Evolutionary conservation across 2,888 invertebrate genomes (phyloP), one percentile per base, ranked within the genome.

Genomic region (Drosophila infuscata): DNA sequence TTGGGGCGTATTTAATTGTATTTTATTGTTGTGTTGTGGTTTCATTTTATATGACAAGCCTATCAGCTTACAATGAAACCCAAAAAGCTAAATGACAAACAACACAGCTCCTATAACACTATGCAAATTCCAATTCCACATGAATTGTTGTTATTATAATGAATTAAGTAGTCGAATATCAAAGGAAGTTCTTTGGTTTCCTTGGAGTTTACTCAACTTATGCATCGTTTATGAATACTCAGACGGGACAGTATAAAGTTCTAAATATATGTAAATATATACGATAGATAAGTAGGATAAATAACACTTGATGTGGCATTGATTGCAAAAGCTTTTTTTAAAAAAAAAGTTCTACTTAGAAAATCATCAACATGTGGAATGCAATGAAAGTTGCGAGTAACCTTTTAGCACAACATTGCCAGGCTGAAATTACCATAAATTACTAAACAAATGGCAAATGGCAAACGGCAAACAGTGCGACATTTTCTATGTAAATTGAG

Each of bases 401-500:
- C 52, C 33, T 63, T 74, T 73, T 15, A 41, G 29, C 29, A 51
- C 63, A 57, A 62, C 49, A 59, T 59, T 41, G 38, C 41, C 36
- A 56, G 49, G 52, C 51, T 38, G 49, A 78, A 85, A 83, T 88
- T 86, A 86, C 66, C 81, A 88, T 86, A 84, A 84, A 86, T 83
- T 81, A 86, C 46, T 67, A 72, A 72, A 43, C 62, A 30, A 79
- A 80, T 71, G 76, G 43, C 54, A 38, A 79, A 79, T 71, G 77
- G 46, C 57, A 36, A 80, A 79, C 68, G 71, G 79, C 54, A 66
- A 56, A 48, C 49, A 53, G 54, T 59, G 56, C 60, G 71, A 81
- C 87, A 74, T 74, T 86, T 81, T 72, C 81, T 49, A 77, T 86
- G 86, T 81, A 84, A 88, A 84, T 86, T 86, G 87, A 79, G 79